These are phyloP conservation scores for Chrysolina haemoptera DNA, from an alignment of 2,888 invertebrate genomes.

Conservation along the genomic window DNA sequence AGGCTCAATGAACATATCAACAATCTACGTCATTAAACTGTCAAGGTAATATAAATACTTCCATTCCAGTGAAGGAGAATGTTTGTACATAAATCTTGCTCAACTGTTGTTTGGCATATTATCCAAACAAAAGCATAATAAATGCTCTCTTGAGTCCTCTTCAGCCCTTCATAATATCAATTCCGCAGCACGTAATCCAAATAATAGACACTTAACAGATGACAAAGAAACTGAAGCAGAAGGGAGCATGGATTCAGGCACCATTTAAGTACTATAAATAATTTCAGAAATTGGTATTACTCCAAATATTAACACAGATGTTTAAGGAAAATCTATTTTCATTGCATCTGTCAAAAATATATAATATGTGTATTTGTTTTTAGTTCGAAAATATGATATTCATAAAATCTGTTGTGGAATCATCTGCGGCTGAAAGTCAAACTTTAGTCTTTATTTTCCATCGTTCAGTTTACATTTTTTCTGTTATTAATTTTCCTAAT, in stretches of 20 bases:
- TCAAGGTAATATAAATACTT: neutral
- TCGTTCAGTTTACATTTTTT: too few relatives aligned
- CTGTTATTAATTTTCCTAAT: too few relatives aligned
- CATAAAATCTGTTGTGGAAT: too few relatives aligned
- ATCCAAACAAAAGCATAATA: slow-evolving; percentile 6
- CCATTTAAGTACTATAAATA: neutral
- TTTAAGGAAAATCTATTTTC: too few relatives aligned
- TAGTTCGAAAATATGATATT: too few relatives aligned
- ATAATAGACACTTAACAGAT: slow-evolving; percentile 10
- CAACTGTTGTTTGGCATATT: slow-evolving; percentile 2
- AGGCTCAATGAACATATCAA: neutral
- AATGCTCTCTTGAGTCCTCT: slow-evolving; percentile 3
- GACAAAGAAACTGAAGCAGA: neutral
- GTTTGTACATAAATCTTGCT: neutral
- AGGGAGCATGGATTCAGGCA: neutral
- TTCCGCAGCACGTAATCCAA: slow-evolving; percentile 2
- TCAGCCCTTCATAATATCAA: slow-evolving; percentile 10
- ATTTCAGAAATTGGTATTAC: neutral
- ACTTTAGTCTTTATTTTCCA: too few relatives aligned
- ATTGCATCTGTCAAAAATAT: too few relatives aligned
- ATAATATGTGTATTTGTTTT: too few relatives aligned
- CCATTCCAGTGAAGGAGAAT: neutral
- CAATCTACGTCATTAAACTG: neutral
- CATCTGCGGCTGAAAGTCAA: too few relatives aligned
- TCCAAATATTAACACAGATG: neutral